These are phyloP conservation scores for Rhopalosiphum nymphaeae DNA, from an alignment of 2,888 invertebrate species.

Conservation along the genomic window DNA sequence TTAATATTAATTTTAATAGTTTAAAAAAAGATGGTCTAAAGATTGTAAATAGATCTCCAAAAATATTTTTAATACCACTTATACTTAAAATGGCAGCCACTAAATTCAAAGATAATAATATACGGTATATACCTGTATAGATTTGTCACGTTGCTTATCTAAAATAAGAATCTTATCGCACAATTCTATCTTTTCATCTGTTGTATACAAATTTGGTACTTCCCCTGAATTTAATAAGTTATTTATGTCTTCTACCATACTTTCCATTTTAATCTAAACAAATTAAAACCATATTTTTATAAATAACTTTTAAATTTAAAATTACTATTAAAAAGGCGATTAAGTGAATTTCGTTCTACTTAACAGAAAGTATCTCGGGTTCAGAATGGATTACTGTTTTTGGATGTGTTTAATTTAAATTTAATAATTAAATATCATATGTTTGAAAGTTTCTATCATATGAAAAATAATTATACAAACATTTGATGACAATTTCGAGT, in stretches of 20 bases:
- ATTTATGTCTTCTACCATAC: constrained; percentile 92
- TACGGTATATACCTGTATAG: constrained; percentile 74
- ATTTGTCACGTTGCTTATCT: constrained; percentile 88
- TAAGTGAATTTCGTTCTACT: too few species aligned
- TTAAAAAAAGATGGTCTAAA: not conserved
- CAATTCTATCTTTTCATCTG: constrained; percentile 89
- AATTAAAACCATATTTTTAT: not conserved
- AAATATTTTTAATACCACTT: not conserved
- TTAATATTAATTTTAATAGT: not conserved
- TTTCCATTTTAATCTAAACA: constrained; percentile 87
- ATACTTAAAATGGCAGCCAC: not conserved
- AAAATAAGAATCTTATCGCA: constrained; percentile 91
- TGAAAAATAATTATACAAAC: too few species aligned
- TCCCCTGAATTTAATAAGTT: constrained; percentile 94
- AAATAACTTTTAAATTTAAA: not conserved
- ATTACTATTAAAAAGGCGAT: not conserved
- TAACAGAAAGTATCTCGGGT: too few species aligned
- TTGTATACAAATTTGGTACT: constrained; percentile 88
- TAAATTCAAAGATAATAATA: not conserved
- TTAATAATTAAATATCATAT: too few species aligned
- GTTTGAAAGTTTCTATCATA: too few species aligned
- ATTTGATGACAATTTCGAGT: too few species aligned
- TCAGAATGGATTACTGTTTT: too few species aligned
- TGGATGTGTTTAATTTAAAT: too few species aligned
- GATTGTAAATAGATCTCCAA: not conserved